phyloP scores from a whole-genome alignment of 2,113 vertebrate species.

The Tonatia bakeri region DNA sequence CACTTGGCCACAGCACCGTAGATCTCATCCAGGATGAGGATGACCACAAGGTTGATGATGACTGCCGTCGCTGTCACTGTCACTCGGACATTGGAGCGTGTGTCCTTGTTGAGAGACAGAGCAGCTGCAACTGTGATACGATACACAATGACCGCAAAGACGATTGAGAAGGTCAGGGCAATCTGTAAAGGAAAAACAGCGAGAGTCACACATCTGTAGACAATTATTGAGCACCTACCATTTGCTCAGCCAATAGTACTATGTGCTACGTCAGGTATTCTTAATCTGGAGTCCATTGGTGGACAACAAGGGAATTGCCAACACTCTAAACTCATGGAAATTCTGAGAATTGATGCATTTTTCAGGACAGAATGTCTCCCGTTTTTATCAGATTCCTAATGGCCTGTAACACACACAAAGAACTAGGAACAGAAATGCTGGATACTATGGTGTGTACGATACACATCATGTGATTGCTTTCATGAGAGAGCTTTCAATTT shows the following conservation, averaged over 20 bases:
- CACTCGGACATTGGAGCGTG: constrained; percentile 89
- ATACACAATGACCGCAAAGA: constrained; percentile 94
- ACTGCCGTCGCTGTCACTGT: constrained; percentile 95
- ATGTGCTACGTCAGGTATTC: accelerated
- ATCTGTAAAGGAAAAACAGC: constrained; percentile 81
- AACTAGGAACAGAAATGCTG: neutral
- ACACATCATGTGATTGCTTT: neutral
- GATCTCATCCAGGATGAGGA: constrained; percentile 96
- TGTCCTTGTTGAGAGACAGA: constrained; percentile 90
- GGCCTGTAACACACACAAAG: neutral
- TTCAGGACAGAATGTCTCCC: neutral
- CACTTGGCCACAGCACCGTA: constrained; percentile 94
- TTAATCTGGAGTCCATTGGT: no score
- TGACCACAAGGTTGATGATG: constrained; percentile 95
- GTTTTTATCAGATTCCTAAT: neutral
- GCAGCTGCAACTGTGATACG: constrained; percentile 92
- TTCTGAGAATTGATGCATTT: neutral
- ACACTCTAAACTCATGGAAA: neutral
- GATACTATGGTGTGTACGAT: accelerated
- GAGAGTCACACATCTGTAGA: neutral
- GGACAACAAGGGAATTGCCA: no score
- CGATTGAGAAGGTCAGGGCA: constrained; percentile 90
- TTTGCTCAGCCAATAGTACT: neutral
- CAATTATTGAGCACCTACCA: neutral
- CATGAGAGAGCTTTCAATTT: neutral